phyloP scores from a whole-genome alignment of 2,888 invertebrate genomes.

The Tromatobia lineatoria region DNA sequence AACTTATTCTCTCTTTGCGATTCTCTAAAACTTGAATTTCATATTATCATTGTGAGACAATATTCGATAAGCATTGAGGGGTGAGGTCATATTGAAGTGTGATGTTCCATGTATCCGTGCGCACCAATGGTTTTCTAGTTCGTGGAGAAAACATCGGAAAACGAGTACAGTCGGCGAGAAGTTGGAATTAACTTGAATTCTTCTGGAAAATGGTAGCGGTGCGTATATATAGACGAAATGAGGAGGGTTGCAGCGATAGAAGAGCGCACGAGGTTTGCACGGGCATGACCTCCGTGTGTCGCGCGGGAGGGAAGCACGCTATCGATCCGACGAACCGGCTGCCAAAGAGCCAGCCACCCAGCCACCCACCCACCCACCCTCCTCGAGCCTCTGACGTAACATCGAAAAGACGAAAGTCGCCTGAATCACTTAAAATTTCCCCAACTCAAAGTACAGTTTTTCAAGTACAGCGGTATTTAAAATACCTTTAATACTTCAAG shows the following conservation, averaged over 20 bases:
- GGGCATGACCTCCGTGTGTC: conserved; percentile 65
- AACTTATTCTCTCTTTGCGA: neutral
- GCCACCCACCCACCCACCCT: conserved; percentile 41
- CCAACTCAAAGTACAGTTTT: no score
- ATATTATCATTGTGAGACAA: neutral
- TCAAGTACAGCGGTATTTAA: no score
- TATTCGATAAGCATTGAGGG: neutral
- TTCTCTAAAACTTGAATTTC: neutral
- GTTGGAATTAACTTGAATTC: conserved; percentile 25
- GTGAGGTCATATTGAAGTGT: neutral
- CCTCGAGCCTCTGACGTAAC: conserved; percentile 67
- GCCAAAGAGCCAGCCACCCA: conserved; percentile 71
- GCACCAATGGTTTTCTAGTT: neutral
- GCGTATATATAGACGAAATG: neutral
- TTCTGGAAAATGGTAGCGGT: conserved; percentile 2
- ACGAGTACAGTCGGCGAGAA: conserved; percentile 1
- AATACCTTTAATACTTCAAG: no score
- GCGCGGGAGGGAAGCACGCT: conserved; percentile 70
- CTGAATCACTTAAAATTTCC: conserved; percentile 56
- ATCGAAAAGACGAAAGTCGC: conserved; percentile 40
- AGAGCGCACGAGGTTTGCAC: conserved; percentile 65
- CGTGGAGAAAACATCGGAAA: neutral
- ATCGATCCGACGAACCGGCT: conserved; percentile 78
- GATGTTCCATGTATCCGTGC: neutral
- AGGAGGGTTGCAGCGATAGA: conserved; percentile 51